Evolutionary conservation across 2,113 vertebrate genomes (phyloP).

Genomic region (Mionectes macconnelli): DNA sequence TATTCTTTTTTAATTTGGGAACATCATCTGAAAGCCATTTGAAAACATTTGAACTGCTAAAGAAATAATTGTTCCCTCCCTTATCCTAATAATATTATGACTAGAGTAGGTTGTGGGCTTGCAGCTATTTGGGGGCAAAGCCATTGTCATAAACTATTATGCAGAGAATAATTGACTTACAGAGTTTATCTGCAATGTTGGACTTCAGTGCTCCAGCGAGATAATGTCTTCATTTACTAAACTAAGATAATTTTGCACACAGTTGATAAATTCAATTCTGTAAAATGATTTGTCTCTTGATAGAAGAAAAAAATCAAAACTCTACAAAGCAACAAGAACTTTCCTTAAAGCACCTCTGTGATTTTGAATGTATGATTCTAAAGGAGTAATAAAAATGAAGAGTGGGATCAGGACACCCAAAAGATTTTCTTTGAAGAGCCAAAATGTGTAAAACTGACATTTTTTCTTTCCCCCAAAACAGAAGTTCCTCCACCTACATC

Average conservation of each 20-base stretch:
- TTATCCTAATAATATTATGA: not conserved
- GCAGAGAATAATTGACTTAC: not conserved
- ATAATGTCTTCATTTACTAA: not conserved
- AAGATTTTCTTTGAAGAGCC: not conserved
- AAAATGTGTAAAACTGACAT: not conserved
- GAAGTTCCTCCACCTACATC: not conserved
- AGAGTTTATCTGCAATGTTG: not conserved
- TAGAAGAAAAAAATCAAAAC: not conserved
- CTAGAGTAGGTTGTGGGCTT: not conserved
- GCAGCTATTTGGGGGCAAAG: not conserved
- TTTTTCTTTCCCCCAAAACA: not conserved
- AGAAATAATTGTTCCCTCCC: not conserved
- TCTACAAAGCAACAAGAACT: not conserved
- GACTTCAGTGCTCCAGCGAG: not conserved
- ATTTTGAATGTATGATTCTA: not conserved
- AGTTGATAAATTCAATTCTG: not conserved
- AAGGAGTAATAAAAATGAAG: not conserved
- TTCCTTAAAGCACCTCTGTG: not conserved
- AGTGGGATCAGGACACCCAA: not conserved
- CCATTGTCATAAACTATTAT: fast-evolving
- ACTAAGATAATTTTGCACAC: not conserved
- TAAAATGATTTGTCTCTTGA: not conserved
- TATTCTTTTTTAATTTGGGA: not conserved
- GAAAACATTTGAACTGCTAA: not conserved
- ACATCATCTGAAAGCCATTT: not conserved